A percentile compares a stretch with the other conserved stretches of the same genome.
Evolutionary conservation across 2,797 vertebrate species (phyloP).

Genomic region (Leptatherina wallacei): DNA sequence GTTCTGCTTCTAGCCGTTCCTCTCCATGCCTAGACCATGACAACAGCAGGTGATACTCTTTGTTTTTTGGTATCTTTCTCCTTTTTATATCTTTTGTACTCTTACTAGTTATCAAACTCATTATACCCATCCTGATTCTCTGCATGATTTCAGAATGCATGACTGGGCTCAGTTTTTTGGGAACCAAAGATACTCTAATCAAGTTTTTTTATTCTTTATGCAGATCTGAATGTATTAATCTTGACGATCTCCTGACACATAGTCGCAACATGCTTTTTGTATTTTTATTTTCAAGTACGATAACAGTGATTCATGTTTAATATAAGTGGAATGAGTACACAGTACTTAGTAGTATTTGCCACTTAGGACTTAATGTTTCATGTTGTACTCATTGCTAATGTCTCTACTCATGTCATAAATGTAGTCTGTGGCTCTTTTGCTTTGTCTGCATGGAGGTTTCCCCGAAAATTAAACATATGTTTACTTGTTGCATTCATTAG

Average conservation of each 20-base stretch:
- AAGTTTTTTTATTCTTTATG: constrained; percentile 13
- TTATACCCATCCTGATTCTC: constrained; percentile 23
- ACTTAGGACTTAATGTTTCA: neutral
- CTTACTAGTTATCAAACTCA: constrained; percentile 18
- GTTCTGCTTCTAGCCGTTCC: constrained; percentile 92
- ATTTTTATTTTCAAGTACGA: neutral
- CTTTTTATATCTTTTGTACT: constrained; percentile 23
- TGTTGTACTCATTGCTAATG: constrained; percentile 8
- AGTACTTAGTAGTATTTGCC: neutral
- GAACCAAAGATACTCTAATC: constrained; percentile 3
- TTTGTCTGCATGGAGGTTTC: constrained; percentile 57
- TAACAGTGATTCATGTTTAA: neutral
- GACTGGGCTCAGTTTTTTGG: constrained; percentile 13
- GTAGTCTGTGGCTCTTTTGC: constrained; percentile 5
- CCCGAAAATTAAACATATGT: neutral
- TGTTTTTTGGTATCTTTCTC: constrained; percentile 72
- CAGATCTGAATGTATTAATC: constrained; percentile 20
- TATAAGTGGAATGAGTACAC: neutral
- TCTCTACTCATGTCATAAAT: constrained; percentile 19
- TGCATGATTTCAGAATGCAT: constrained; percentile 52
- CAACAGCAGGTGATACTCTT: constrained; percentile 97
- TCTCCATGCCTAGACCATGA: constrained; percentile 98
- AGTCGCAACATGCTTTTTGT: neutral
- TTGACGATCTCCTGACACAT: constrained; percentile 3
- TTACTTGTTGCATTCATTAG: constrained; percentile 7